Conservation (phyloP, 2,113 vertebrate species). For the Eidolon helvum region DNA sequence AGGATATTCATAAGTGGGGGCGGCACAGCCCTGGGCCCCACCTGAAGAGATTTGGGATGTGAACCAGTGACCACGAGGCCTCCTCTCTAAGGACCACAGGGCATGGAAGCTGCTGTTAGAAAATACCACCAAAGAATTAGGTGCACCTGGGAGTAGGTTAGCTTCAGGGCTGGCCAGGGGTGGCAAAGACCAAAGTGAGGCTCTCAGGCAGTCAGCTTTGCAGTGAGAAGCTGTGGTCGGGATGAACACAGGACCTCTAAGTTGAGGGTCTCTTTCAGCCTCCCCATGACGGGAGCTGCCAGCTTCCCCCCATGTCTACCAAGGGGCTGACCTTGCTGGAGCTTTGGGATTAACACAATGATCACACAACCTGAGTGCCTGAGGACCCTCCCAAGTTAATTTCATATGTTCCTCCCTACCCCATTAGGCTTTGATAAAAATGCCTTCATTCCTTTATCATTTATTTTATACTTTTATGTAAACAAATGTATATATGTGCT, state of each 20-base stretch:
- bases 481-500: neutral
- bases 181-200: neutral
- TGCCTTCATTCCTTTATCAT: neutral
- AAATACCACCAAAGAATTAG: neutral
- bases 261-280: neutral
- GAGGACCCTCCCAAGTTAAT: neutral
- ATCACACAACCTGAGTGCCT: neutral
- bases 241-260: neutral
- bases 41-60: neutral
- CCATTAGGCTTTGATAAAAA: neutral
- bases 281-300: neutral
- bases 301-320: neutral
- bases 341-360: neutral
- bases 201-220: neutral
- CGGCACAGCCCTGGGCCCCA: neutral
- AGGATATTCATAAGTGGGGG: neutral
- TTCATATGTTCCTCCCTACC: neutral
- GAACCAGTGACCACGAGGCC: neutral
- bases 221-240: neutral
- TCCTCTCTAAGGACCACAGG: neutral
- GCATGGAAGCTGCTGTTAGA: neutral
- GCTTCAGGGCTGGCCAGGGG: neutral
- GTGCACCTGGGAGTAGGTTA: neutral
- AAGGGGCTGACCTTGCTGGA: neutral
- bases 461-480: neutral